Conservation (phyloP, 2,888 invertebrate genomes). For the Stegana nigrithorax region DNA sequence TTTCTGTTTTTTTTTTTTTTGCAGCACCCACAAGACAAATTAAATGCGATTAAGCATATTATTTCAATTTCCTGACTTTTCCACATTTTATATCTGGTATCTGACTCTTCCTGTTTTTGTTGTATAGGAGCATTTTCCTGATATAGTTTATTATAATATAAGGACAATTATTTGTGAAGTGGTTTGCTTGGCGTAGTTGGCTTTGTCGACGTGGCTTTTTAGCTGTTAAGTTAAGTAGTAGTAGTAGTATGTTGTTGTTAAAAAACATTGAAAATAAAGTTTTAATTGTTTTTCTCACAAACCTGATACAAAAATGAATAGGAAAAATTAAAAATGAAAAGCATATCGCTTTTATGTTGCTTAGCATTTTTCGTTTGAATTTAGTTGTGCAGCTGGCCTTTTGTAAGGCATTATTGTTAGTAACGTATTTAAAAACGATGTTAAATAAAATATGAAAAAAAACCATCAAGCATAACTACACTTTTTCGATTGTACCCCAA, state of each 20-base stretch:
- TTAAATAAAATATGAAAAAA: too few species aligned
- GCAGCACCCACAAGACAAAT: too few species aligned
- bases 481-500: too few species aligned
- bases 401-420: not conserved
- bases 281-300: constrained; percentile 50
- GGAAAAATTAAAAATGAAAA: constrained; percentile 55
- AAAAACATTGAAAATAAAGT: constrained; percentile 50
- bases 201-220: constrained; percentile 3
- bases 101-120: constrained; percentile 11
- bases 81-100: not conserved
- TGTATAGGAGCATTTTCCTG: constrained; percentile 10
- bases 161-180: constrained; percentile 62
- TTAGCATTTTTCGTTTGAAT: constrained; percentile 8
- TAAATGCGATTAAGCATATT: constrained; percentile 39
- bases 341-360: constrained; percentile 26
- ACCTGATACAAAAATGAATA: constrained; percentile 33
- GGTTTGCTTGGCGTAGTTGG: constrained; percentile 28
- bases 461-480: too few species aligned
- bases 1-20: too few species aligned
- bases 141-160: constrained; percentile 44
- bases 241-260: not conserved
- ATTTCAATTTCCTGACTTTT: constrained; percentile 46
- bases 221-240: too few species aligned
- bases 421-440: too few species aligned
- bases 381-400: too few species aligned